Conservation (phyloP, 2,888 invertebrate species). For the Entomobrya multifasciata region DNA sequence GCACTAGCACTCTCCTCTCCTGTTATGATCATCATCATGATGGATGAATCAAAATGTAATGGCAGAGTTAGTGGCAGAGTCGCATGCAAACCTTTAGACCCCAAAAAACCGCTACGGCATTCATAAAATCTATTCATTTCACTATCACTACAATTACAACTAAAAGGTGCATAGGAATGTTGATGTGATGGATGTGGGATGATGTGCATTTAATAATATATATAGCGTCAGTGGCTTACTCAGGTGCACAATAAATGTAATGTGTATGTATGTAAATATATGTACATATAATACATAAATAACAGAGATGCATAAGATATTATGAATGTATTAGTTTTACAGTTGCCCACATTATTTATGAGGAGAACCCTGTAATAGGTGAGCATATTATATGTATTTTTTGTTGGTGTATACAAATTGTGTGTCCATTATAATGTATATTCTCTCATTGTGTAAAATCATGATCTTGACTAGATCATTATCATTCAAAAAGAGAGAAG, state of each 20-base stretch:
- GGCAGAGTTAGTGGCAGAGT: too few relatives aligned
- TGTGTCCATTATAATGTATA: not conserved
- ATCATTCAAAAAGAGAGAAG: not conserved
- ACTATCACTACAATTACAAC: too few relatives aligned
- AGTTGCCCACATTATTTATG: not conserved
- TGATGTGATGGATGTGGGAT: too few relatives aligned
- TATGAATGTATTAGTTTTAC: not conserved
- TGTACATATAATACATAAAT: not conserved
- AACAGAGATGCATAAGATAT: too few relatives aligned
- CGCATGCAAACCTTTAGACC: constrained; percentile 23
- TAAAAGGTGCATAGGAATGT: too few relatives aligned
- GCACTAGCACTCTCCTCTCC: not conserved
- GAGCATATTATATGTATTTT: not conserved
- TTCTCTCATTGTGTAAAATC: not conserved
- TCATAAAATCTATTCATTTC: too few relatives aligned
- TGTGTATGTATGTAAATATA: not conserved
- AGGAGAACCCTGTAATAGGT: not conserved
- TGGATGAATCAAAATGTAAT: constrained; percentile 30
- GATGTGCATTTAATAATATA: too few relatives aligned
- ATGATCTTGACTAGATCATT: constrained; percentile 11
- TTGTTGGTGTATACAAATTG: not conserved
- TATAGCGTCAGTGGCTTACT: too few relatives aligned
- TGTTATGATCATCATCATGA: not conserved
- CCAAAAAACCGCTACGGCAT: not conserved
- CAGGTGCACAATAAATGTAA: too few relatives aligned